Conservation (phyloP, 1,140 invertebrate genomes). For the Elymnias hypermnestra region DNA sequence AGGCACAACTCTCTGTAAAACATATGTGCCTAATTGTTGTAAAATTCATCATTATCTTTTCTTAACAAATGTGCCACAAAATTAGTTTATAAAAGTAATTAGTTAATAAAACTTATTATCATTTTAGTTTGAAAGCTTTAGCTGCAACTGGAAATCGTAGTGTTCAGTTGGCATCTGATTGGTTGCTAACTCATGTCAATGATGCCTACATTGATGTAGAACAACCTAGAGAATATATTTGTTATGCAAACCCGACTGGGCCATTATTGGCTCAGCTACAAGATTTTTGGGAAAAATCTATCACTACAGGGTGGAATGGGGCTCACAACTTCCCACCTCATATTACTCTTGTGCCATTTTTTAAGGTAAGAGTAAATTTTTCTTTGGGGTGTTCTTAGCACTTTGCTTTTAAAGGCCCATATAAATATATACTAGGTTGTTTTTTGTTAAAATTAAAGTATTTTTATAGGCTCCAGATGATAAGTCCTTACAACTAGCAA, state of each 20-base stretch:
- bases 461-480: constrained; percentile 82
- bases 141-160: constrained; percentile 92
- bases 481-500: constrained; percentile 80
- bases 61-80: no score
- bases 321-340: constrained; percentile 93
- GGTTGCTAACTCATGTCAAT: constrained; percentile 92
- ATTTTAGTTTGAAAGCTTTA: constrained; percentile 87
- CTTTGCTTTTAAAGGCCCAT: neutral
- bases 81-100: no score
- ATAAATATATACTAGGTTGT: neutral
- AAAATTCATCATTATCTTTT: no score
- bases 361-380: constrained; percentile 88
- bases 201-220: constrained; percentile 86
- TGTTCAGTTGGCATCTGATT: constrained; percentile 91
- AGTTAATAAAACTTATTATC: constrained; percentile 8
- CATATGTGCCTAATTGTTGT: no score
- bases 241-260: constrained; percentile 91
- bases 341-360: constrained; percentile 92
- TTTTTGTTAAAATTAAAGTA: constrained; percentile 1
- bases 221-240: constrained; percentile 87
- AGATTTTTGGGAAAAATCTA: constrained; percentile 88
- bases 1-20: no score
- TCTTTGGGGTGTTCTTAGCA: no score
- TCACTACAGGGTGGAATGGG: constrained; percentile 87
- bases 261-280: constrained; percentile 79